Evolutionary conservation across 2,113 vertebrate genomes (phyloP).

Genomic region (Haemorhous mexicanus): DNA sequence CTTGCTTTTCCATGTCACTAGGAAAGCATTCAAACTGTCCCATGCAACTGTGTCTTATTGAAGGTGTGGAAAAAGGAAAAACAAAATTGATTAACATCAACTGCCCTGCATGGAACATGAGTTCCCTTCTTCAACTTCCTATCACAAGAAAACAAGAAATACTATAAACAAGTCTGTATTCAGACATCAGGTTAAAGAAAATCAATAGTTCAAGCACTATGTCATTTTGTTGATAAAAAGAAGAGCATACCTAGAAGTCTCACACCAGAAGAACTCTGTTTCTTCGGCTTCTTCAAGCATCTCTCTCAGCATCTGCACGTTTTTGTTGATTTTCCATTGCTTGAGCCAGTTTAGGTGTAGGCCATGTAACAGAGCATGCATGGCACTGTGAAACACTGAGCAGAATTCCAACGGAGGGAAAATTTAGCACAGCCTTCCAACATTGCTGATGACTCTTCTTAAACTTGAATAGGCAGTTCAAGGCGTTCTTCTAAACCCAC

Average conservation of each 20-base stretch:
- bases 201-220: neutral
- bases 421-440: neutral
- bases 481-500: neutral
- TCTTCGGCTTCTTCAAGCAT: slow-evolving; percentile 50
- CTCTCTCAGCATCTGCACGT: neutral
- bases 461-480: neutral
- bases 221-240: slow-evolving; percentile 45
- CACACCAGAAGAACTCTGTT: slow-evolving; percentile 44
- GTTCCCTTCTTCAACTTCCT: neutral
- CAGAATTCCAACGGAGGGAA: neutral
- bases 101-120: neutral
- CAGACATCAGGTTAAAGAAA: neutral
- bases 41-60: neutral
- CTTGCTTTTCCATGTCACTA: neutral
- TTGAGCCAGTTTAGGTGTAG: neutral
- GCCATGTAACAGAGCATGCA: slow-evolving; percentile 1
- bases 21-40: neutral
- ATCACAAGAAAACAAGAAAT: neutral
- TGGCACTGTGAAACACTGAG: slow-evolving; percentile 21
- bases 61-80: neutral
- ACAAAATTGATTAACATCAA: neutral
- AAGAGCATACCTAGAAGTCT: slow-evolving; percentile 63
- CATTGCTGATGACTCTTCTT: neutral
- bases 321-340: neutral
- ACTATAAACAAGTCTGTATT: neutral